Percentiles rank a stretch among this genome's conserved stretches.
Conservation (phyloP, 2,113 vertebrate genomes). For the Pagrus major region DNA sequence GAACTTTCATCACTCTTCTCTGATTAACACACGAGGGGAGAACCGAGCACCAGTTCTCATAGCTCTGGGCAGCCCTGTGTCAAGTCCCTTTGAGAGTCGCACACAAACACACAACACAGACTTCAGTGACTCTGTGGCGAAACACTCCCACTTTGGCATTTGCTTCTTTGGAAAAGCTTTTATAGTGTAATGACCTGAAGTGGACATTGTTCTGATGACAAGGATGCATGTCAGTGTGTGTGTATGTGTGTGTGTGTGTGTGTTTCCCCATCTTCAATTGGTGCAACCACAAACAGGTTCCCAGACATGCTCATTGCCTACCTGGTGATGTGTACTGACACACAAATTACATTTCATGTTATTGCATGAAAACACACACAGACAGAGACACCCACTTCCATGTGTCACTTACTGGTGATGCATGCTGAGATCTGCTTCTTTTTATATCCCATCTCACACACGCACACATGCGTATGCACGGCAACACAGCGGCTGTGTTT, state of each 20-base stretch:
- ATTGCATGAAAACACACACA: constrained; percentile 2
- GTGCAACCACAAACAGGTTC: constrained; percentile 1
- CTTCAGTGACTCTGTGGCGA: constrained; percentile 41
- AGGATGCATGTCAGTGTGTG: constrained; percentile 42
- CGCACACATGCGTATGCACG: constrained; percentile 2
- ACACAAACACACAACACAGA: constrained; percentile 9
- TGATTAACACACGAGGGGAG: constrained; percentile 33
- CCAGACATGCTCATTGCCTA: neutral
- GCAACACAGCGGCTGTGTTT: constrained; percentile 64
- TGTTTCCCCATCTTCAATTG: neutral
- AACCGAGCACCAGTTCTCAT: constrained; percentile 43
- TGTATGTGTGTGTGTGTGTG: constrained; percentile 32
- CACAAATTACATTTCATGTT: neutral
- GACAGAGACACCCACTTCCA: neutral
- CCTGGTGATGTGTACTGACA: neutral
- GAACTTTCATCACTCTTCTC: constrained; percentile 45
- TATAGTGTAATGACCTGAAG: constrained; percentile 67
- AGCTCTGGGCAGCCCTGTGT: constrained; percentile 23
- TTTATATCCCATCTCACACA: constrained; percentile 7
- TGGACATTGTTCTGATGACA: constrained; percentile 58
- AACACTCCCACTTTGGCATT: constrained; percentile 66
- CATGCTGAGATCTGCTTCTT: constrained; percentile 32
- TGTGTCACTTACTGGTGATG: constrained; percentile 19
- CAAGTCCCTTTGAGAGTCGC: constrained; percentile 29
- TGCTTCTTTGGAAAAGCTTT: constrained; percentile 68